These are phyloP conservation scores for Paraplagusia blochii DNA, from an alignment of 2,113 vertebrate species.

Conservation along the genomic window DNA sequence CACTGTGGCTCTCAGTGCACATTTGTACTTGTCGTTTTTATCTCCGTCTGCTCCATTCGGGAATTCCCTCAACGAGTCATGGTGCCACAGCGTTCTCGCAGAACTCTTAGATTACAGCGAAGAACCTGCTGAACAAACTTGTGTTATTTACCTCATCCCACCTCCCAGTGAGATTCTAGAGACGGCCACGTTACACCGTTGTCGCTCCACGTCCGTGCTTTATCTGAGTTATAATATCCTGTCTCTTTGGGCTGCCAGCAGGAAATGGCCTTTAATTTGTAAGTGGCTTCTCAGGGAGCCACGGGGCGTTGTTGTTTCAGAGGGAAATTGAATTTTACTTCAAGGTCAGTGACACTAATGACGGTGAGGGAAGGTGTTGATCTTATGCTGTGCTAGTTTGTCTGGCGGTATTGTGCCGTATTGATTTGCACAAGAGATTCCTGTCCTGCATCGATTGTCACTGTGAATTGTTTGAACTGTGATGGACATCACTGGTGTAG, in stretches of 20 bases:
- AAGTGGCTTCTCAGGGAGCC: constrained; percentile 56
- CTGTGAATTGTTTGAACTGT: constrained; percentile 46
- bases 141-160: constrained; percentile 61
- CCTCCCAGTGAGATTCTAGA: constrained; percentile 53
- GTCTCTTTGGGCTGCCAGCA: constrained; percentile 39
- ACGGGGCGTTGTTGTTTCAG: constrained; percentile 51
- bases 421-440: constrained; percentile 59
- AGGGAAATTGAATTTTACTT: constrained; percentile 79
- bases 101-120: too few species aligned
- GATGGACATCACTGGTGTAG: constrained; percentile 45
- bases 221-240: constrained; percentile 73
- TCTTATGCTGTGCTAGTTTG: constrained; percentile 56
- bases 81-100: too few species aligned
- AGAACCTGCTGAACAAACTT: background rate
- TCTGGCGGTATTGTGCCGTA: constrained; percentile 46
- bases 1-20: constrained; percentile 50
- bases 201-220: constrained; percentile 42
- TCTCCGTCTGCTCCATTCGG: constrained; percentile 28
- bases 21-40: constrained; percentile 66
- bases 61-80: constrained; percentile 42
- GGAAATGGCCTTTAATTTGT: constrained; percentile 69
- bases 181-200: constrained; percentile 53
- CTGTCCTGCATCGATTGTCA: constrained; percentile 62
- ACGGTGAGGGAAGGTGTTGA: constrained; percentile 65
- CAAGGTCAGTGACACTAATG: constrained; percentile 77